Conservation (phyloP, 2,797 vertebrate species). For the Tolypeutes matacus region DNA sequence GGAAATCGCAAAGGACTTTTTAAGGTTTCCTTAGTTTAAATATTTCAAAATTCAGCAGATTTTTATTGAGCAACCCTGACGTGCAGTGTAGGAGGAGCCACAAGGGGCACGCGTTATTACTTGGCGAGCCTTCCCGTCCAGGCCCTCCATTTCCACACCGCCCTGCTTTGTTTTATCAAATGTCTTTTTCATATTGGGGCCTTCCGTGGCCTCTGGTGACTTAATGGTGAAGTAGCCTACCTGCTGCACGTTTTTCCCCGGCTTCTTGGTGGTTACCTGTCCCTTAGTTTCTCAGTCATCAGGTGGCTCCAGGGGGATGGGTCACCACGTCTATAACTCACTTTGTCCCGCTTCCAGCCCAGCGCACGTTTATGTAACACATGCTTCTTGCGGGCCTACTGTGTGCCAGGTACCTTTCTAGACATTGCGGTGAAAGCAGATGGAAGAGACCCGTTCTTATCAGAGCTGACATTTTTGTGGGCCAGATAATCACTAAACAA, state of each 20-base stretch:
- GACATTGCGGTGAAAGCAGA: neutral
- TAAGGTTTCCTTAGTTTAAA: constrained; percentile 12
- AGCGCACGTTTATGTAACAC: neutral
- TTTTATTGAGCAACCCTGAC: neutral
- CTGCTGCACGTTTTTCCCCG: neutral
- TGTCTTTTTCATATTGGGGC: neutral
- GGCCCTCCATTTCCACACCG: neutral
- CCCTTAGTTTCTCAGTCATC: neutral
- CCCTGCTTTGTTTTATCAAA: neutral
- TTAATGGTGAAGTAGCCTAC: neutral
- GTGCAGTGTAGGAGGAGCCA: neutral
- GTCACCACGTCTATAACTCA: neutral
- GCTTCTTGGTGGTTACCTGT: neutral
- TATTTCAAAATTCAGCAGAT: constrained; percentile 25
- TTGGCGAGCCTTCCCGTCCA: neutral
- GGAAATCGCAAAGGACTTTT: neutral
- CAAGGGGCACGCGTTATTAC: neutral
- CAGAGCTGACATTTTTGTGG: neutral
- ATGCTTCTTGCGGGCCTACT: neutral
- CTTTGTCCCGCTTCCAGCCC: neutral
- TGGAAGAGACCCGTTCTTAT: neutral
- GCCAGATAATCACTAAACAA: neutral
- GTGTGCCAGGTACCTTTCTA: neutral
- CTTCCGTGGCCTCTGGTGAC: neutral
- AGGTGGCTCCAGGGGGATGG: neutral